Base-by-base conservation (phyloP, 1,140 invertebrate genomes). In the Acyrthosiphon pisum region DNA sequence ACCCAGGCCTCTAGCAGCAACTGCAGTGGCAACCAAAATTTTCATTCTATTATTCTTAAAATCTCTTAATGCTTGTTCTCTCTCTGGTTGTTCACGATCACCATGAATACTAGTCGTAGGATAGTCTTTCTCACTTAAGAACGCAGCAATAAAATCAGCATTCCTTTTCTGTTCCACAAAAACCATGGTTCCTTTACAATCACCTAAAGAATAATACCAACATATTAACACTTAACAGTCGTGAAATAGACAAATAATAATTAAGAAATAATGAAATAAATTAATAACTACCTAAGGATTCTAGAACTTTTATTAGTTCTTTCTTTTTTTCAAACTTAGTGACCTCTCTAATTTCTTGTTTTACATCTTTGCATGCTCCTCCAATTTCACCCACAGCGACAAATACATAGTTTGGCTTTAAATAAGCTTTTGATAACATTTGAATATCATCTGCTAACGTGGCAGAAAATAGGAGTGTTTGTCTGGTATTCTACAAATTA, bases 401-500 rank as follows among this genome's bases (percentile, higher is more conserved):
- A 96, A 99, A 99, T 94, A 99, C 99, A 95, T 99, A 99, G 95
- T 99, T 99, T 30, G 87, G 91, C 94, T 97, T 97, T 9, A 99
- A 96, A 95, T 99, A 99, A 95, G 99, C 98, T 95, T 98, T 97
- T 88, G 99, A 99, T 83, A 99, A 95, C 94, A 97, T 97, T 94
- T 97, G 97, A 1, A 99, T 99, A 95, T 99, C 99, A 95, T 99
- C 99, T 0, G 99, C 99, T 99, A 99, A 99, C 1, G 99, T 99
- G 2, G 99, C 99, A 89, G 98, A 99, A 98, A 99, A 99, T 99
- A 99, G 99, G 18, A 98, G 95, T 6, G 91, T 91, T 95, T 99
- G 98, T 83, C 99, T 96, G 90, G 46, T 30, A 53, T 84, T 14
- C 91, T 93, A 37, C 2, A 90, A 90, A 68, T 20, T 35, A 53